These are phyloP conservation scores for Euphydryas editha DNA, from an alignment of 2,888 invertebrate species.

Conservation along the genomic window DNA sequence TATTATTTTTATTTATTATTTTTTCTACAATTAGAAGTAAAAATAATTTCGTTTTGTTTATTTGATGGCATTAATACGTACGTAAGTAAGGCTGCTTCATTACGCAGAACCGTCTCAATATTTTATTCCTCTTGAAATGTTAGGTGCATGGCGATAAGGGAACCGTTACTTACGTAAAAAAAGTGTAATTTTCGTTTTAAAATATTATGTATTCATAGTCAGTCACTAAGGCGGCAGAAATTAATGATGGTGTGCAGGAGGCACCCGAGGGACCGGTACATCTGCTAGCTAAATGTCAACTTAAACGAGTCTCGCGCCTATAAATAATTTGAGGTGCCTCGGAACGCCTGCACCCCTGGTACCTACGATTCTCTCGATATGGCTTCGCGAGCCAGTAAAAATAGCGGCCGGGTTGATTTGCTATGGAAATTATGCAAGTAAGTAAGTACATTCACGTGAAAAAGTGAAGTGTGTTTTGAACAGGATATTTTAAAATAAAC, in stretches of 20 bases:
- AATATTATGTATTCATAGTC: conserved; percentile 52
- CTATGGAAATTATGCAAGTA: conserved; percentile 4
- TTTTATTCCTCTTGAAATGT: conserved; percentile 25
- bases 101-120: conserved; percentile 13
- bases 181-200: conserved; percentile 47
- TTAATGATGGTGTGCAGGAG: conserved; percentile 64
- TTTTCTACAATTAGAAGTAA: not conserved
- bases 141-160: conserved; percentile 17
- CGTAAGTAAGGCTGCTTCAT: not conserved
- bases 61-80: not conserved
- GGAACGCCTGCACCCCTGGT: conserved; percentile 59
- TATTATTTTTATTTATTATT: not conserved
- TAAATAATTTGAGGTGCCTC: conserved; percentile 75
- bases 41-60: not conserved
- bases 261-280: conserved; percentile 60
- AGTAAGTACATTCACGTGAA: not conserved
- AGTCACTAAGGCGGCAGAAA: conserved; percentile 67
- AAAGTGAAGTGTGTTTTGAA: not conserved
- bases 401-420: conserved; percentile 54
- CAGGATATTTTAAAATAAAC: not conserved
- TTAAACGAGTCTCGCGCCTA: conserved; percentile 64
- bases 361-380: conserved; percentile 57
- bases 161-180: conserved; percentile 30
- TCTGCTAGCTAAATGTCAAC: conserved; percentile 77
- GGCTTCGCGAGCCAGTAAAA: conserved; percentile 69